These are phyloP conservation scores for Tethya wilhelma DNA, from an alignment of 37 sponge, comb jelly and placozoan genomes.

Conservation along the genomic window DNA sequence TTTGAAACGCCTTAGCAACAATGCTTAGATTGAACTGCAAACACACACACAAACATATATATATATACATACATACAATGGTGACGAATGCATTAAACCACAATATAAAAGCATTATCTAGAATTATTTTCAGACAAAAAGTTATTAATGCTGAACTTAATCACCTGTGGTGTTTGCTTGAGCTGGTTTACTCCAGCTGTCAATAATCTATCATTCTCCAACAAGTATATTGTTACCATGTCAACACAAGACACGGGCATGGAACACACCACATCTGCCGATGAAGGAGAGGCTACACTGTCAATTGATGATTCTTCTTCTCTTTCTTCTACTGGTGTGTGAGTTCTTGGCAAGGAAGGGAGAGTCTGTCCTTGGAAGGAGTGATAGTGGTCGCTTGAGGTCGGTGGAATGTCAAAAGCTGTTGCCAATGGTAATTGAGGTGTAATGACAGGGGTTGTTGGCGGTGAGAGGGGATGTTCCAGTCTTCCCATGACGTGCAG, in stretches of 20 bases:
- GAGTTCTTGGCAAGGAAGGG: too few species aligned
- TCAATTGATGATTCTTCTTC: too few species aligned
- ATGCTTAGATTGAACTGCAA: conserved; percentile 3
- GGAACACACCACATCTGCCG: conserved; percentile 1
- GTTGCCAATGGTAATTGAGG: too few species aligned
- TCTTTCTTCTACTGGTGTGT: too few species aligned
- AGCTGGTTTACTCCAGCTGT: conserved; percentile 6
- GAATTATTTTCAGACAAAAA: background rate
- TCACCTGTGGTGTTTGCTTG: conserved; percentile 12
- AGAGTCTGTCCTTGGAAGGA: too few species aligned
- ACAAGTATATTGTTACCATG: conserved; percentile 33
- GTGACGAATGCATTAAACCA: background rate
- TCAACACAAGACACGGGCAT: background rate
- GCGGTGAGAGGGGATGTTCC: too few species aligned
- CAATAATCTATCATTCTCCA: conserved; percentile 31
- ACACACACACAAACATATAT: background rate
- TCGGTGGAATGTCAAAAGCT: too few species aligned
- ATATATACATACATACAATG: background rate
- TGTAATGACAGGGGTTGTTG: too few species aligned
- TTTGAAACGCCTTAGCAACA: conserved; percentile 39
- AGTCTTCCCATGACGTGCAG: conserved; percentile 43
- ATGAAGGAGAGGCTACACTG: too few species aligned
- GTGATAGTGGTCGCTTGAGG: too few species aligned
- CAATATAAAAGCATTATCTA: background rate
- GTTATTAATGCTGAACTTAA: background rate